Percentiles rank a stretch among this genome's conserved stretches.
Conservation (phyloP, 2,888 invertebrate species). For the Sarcophaga rosellei region DNA sequence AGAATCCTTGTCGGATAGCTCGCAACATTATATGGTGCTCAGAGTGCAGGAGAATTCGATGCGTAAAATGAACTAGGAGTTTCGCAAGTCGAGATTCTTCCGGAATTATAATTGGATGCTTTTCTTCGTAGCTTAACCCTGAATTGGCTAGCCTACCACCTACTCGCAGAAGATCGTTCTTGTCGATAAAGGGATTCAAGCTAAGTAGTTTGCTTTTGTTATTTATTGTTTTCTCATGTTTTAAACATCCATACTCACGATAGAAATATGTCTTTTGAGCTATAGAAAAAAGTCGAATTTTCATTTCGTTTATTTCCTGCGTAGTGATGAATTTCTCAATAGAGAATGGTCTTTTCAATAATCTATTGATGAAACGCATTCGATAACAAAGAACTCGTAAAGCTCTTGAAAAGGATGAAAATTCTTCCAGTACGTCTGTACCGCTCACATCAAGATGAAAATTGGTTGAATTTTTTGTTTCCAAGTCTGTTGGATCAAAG, state of each 20-base stretch:
- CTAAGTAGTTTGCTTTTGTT: too few species aligned
- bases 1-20: background rate
- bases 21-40: conserved; percentile 30
- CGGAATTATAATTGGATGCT: conserved; percentile 1
- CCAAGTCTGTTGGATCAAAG: conserved; percentile 30
- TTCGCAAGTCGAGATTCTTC: too few species aligned
- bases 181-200: conserved; percentile 11
- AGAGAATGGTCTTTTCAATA: too few species aligned
- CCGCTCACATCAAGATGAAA: background rate
- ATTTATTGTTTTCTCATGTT: too few species aligned
- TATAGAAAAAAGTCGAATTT: too few species aligned
- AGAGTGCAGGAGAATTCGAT: conserved; percentile 23
- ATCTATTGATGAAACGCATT: conserved; percentile 1
- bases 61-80: conserved; percentile 1
- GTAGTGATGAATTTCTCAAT: background rate
- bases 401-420: conserved; percentile 18
- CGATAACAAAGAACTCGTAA: conserved; percentile 5
- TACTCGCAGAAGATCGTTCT: background rate
- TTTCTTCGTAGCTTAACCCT: conserved; percentile 12
- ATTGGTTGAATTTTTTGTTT: background rate
- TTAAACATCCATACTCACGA: too few species aligned
- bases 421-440: conserved; percentile 5
- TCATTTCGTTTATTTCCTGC: too few species aligned
- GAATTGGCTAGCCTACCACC: conserved; percentile 9
- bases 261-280: too few species aligned